phyloP scores from a whole-genome alignment of 1,140 invertebrate genomes.

The Triops cancriformis region DNA sequence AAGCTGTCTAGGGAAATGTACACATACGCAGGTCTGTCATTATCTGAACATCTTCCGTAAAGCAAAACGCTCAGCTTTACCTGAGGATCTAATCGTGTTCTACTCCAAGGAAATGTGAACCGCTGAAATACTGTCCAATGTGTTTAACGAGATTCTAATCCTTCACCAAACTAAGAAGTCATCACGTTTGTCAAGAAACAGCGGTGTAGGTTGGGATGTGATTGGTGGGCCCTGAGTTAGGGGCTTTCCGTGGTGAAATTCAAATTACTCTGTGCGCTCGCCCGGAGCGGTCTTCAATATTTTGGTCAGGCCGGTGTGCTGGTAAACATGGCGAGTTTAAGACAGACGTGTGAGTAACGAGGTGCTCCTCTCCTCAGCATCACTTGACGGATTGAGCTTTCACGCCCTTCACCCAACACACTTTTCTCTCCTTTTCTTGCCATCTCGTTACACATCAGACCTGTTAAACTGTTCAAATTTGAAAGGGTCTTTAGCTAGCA shows the following conservation, averaged over 20 bases:
- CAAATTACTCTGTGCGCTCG: not conserved
- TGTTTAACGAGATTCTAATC: no score
- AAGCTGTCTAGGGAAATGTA: no score
- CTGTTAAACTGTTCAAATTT: not conserved
- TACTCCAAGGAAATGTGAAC: no score
- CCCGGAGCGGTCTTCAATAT: not conserved
- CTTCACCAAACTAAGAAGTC: no score
- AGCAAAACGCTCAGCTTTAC: no score
- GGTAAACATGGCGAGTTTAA: not conserved
- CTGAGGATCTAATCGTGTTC: no score
- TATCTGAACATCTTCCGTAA: no score
- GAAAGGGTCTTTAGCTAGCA: not conserved
- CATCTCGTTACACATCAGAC: slow-evolving; percentile 10
- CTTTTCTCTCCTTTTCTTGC: not conserved
- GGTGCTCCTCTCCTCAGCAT: not conserved
- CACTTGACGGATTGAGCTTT: slow-evolving; percentile 9
- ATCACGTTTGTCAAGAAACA: no score
- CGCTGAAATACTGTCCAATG: no score
- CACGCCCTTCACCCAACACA: slow-evolving; percentile 3
- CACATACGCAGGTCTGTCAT: no score
- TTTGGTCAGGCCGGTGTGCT: not conserved
- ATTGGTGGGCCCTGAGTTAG: not conserved
- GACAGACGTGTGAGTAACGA: slow-evolving; percentile 10
- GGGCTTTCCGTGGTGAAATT: not conserved
- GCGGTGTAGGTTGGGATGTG: not conserved